phyloP scores from a whole-genome alignment of 2,888 invertebrate species.

The Sturmia bella region DNA sequence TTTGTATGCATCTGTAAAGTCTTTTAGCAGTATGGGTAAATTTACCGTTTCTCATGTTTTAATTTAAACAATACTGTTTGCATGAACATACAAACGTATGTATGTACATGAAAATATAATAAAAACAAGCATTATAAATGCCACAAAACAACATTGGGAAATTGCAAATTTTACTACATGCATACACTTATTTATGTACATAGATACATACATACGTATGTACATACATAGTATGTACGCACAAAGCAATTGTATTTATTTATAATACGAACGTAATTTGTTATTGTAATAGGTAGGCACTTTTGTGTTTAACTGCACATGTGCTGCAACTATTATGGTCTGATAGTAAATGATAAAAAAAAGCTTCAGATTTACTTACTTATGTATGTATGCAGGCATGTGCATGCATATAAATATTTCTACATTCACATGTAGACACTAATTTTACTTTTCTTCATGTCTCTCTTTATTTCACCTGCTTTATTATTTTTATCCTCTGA shows the following conservation, averaged over 20 bases:
- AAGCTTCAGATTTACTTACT: neutral
- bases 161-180: conserved; percentile 61
- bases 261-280: neutral
- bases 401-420: too few species aligned
- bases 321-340: conserved; percentile 58
- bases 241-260: conserved; percentile 8
- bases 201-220: neutral
- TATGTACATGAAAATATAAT: neutral
- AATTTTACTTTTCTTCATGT: conserved; percentile 53
- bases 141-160: conserved; percentile 60
- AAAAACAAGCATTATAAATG: conserved; percentile 37
- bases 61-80: too few species aligned
- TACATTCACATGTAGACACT: conserved; percentile 10
- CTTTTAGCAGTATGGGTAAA: too few species aligned
- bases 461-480: conserved; percentile 47
- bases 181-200: neutral
- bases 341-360: conserved; percentile 46
- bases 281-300: neutral
- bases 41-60: too few species aligned
- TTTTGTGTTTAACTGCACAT: conserved; percentile 60
- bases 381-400: neutral
- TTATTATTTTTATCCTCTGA: conserved; percentile 13
- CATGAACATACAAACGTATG: too few species aligned
- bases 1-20: too few species aligned
- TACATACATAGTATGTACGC: neutral